Conservation (phyloP, 2,888 invertebrate genomes). For the Amiota mariae region DNA sequence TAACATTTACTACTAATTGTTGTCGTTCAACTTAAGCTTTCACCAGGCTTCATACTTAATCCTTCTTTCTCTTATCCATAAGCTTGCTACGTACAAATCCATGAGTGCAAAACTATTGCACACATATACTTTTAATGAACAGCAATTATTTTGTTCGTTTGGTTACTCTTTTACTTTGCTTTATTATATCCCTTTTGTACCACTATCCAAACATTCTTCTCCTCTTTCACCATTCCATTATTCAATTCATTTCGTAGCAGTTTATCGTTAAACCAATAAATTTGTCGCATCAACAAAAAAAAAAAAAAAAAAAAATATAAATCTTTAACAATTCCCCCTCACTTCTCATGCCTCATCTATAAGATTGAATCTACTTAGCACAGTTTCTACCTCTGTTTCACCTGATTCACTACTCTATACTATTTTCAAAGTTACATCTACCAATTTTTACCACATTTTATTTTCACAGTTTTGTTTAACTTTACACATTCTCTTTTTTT, state of each 20-base stretch:
- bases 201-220: no score
- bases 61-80: background rate
- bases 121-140: constrained; percentile 44
- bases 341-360: no score
- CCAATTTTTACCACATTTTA: background rate
- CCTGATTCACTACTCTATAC: background rate
- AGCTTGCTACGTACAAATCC: background rate
- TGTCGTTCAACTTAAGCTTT: background rate
- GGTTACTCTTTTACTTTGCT: constrained; percentile 10
- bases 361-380: background rate
- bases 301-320: background rate
- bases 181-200: background rate
- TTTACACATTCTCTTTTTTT: background rate
- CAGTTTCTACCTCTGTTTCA: background rate
- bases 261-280: constrained; percentile 45
- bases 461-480: background rate
- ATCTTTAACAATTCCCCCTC: background rate
- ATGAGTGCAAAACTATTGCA: background rate
- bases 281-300: constrained; percentile 24
- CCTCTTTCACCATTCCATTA: background rate
- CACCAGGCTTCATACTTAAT: background rate
- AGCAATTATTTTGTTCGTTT: constrained; percentile 47
- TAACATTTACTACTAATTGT: constrained; percentile 20
- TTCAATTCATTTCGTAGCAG: constrained; percentile 32
- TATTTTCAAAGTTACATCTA: background rate